A percentile compares a stretch with the other conserved stretches of the same genome.
phyloP scores from a whole-genome alignment of 2,888 invertebrate genomes.

The Biston betularia region DNA sequence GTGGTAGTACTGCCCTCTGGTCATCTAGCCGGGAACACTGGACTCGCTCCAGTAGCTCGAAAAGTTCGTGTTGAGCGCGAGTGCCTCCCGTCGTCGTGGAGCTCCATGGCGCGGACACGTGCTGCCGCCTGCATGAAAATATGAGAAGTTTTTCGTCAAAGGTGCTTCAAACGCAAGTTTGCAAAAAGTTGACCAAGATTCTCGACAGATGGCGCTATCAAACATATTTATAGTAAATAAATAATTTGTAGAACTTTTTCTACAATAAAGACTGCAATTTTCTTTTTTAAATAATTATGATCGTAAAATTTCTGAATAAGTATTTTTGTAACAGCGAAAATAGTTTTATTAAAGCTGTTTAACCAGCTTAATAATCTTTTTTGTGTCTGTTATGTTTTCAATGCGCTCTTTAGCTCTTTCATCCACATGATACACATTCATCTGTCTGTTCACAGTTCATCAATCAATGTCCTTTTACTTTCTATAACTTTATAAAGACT shows the following conservation, averaged over 20 bases:
- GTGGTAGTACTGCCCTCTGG: slow-evolving; percentile 98
- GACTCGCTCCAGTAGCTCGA: slow-evolving; percentile 97
- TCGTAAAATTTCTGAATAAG: too few relatives aligned
- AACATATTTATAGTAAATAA: neutral
- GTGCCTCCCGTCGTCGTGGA: slow-evolving; percentile 84
- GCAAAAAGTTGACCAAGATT: neutral
- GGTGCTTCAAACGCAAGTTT: neutral
- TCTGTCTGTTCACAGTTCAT: slow-evolving; percentile 47
- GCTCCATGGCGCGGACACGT: slow-evolving; percentile 86
- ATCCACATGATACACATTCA: slow-evolving; percentile 10
- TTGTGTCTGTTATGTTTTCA: neutral
- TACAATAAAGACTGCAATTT: too few relatives aligned
- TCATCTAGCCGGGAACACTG: slow-evolving; percentile 98
- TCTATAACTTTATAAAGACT: slow-evolving; percentile 40
- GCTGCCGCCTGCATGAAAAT: slow-evolving; percentile 87
- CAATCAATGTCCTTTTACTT: slow-evolving; percentile 42
- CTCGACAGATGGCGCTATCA: slow-evolving; percentile 3
- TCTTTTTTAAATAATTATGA: too few relatives aligned
- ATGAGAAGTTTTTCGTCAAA: slow-evolving; percentile 46
- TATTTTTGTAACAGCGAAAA: neutral
- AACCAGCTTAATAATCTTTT: neutral
- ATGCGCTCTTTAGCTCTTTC: slow-evolving; percentile 7
- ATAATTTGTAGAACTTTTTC: too few relatives aligned
- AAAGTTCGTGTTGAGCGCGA: slow-evolving; percentile 91
- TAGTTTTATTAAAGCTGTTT: neutral